phyloP scores from a whole-genome alignment of 2,888 invertebrate species.

The Sicus ferrugineus region DNA sequence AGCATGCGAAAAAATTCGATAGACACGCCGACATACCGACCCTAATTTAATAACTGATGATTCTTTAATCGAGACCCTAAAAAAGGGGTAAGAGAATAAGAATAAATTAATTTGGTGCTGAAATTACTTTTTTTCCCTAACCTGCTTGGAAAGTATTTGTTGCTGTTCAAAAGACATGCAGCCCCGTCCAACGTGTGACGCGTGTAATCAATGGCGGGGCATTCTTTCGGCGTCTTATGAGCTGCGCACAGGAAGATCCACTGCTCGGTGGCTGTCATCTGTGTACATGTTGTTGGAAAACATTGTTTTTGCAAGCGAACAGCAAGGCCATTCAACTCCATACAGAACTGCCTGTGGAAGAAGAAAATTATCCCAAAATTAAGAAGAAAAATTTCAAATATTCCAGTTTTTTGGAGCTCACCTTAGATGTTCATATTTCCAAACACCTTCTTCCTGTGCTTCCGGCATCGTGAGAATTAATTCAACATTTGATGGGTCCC shows the following conservation, averaged over 20 bases:
- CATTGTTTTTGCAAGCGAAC: conserved; percentile 96
- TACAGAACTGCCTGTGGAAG: conserved; percentile 97
- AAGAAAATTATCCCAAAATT: not conserved
- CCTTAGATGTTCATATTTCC: conserved; percentile 99
- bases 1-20: conserved; percentile 99
- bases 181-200: conserved; percentile 98
- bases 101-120: not conserved
- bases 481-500: conserved; percentile 92
- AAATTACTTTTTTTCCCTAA: conserved; percentile 58
- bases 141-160: conserved; percentile 99
- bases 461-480: conserved; percentile 95
- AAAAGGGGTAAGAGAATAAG: conserved; percentile 29
- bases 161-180: conserved; percentile 97
- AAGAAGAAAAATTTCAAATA: not conserved
- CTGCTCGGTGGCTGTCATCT: conserved; percentile 99
- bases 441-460: conserved; percentile 97
- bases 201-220: conserved; percentile 99
- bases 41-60: conserved; percentile 98
- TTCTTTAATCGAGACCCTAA: conserved; percentile 97
- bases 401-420: conserved; percentile 54
- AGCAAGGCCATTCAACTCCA: conserved; percentile 98
- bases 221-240: conserved; percentile 99
- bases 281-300: conserved; percentile 95
- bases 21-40: conserved; percentile 97
- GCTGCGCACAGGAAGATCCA: conserved; percentile 99